phyloP scores from a whole-genome alignment of 2,797 vertebrate genomes.

The Xiphophorus birchmanni region DNA sequence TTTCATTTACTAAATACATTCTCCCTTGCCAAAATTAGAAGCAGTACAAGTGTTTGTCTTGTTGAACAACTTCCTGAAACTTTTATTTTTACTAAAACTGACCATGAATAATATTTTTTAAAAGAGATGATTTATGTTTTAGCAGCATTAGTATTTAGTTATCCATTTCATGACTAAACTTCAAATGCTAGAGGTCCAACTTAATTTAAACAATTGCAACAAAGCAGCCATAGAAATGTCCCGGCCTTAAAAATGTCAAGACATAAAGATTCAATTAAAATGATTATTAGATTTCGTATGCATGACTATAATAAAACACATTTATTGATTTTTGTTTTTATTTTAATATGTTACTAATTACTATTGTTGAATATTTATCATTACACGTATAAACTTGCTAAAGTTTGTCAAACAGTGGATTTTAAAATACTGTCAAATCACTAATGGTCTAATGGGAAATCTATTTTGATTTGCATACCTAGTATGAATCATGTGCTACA shows the following conservation, averaged over 20 bases:
- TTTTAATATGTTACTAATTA: neutral
- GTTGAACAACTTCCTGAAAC: conserved; percentile 3
- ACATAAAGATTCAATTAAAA: neutral
- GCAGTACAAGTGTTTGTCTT: neutral
- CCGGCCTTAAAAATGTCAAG: neutral
- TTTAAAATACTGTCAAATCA: neutral
- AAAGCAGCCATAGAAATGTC: neutral
- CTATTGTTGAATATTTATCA: neutral
- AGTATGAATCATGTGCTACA: neutral
- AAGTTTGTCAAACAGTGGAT: neutral
- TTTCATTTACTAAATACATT: neutral
- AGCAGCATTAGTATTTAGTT: conserved; percentile 12
- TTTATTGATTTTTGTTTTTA: neutral
- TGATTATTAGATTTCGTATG: neutral
- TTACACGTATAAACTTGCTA: neutral
- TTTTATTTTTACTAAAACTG: conserved; percentile 20
- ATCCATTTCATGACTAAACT: conserved; percentile 1
- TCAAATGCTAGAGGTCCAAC: neutral
- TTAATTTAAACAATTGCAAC: neutral
- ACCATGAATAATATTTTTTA: conserved; percentile 5
- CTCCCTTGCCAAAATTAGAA: neutral
- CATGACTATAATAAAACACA: neutral
- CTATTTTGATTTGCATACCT: neutral
- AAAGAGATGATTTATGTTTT: conserved; percentile 6
- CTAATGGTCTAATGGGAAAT: neutral